Conservation (phyloP, 2,113 vertebrate genomes). For the Archilochus colubris region DNA sequence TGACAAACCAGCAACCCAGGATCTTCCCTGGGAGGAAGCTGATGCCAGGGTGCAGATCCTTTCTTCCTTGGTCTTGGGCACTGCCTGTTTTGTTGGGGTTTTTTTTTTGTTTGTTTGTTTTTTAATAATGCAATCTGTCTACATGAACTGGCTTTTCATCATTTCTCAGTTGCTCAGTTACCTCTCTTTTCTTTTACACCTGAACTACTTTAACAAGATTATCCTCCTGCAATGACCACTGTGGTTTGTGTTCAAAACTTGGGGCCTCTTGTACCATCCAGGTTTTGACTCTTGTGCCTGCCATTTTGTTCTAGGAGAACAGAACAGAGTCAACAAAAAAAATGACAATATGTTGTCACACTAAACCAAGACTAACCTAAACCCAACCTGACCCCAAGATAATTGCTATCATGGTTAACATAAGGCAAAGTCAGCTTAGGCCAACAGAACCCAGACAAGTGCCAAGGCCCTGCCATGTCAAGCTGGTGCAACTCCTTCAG, state of each 20-base stretch:
- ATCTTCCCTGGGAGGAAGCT: not conserved
- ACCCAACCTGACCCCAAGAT: not conserved
- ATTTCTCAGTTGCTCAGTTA: not conserved
- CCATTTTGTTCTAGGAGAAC: not conserved
- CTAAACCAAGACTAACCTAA: not conserved
- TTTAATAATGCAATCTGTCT: not conserved
- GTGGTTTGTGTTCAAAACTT: not conserved
- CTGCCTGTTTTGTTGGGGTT: not conserved
- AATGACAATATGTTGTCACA: not conserved
- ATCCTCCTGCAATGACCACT: not conserved
- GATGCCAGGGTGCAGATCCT: not conserved
- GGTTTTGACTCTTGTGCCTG: not conserved
- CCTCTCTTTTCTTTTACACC: not conserved
- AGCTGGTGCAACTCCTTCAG: not conserved
- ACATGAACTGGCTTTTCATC: not conserved
- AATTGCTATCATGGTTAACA: not conserved
- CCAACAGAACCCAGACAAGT: not conserved
- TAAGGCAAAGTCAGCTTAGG: not conserved
- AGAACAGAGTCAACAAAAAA: not conserved
- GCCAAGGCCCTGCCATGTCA: not conserved
- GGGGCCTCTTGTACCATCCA: not conserved
- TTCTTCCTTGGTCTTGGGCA: not conserved
- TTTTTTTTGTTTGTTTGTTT: not conserved
- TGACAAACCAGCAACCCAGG: not conserved
- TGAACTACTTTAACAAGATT: not conserved